phyloP scores from a whole-genome alignment of 2,888 invertebrate genomes.

The Drosophila diplacantha region DNA sequence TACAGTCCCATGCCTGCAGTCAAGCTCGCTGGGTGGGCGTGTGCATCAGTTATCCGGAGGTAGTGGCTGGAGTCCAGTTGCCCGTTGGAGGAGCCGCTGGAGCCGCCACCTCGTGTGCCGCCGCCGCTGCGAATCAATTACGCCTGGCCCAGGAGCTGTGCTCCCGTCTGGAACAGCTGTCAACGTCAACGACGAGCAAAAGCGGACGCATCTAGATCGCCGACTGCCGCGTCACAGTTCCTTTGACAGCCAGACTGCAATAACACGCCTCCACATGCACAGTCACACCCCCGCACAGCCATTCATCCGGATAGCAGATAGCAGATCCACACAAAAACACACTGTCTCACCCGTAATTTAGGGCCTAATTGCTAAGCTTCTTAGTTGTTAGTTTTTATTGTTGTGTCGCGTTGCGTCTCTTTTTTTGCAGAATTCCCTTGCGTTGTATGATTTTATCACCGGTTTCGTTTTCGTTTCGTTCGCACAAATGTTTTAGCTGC shows the following conservation, averaged over 20 bases:
- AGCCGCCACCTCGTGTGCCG: conserved; percentile 71
- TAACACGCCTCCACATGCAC: conserved; percentile 21
- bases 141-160: conserved; percentile 79
- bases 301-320: conserved; percentile 35
- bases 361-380: conserved; percentile 64
- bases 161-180: conserved; percentile 79
- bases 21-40: conserved; percentile 86
- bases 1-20: conserved; percentile 84
- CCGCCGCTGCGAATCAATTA: conserved; percentile 75
- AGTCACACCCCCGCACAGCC: conserved; percentile 19
- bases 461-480: conserved; percentile 26
- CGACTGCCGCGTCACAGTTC: conserved; percentile 46
- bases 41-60: conserved; percentile 79
- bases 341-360: conserved; percentile 64
- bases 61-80: conserved; percentile 58
- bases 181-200: conserved; percentile 76
- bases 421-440: conserved; percentile 39
- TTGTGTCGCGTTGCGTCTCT: conserved; percentile 40
- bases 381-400: conserved; percentile 55
- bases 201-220: conserved; percentile 68
- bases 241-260: conserved; percentile 52
- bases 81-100: conserved; percentile 58
- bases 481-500: conserved; percentile 26
- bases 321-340: conserved; percentile 25
- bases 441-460: conserved; percentile 43